Percentiles rank a stretch among this genome's conserved stretches.
phyloP scores from a whole-genome alignment of 53 echinoderm and acorn worm genomes.

The Stichopus horrens region DNA sequence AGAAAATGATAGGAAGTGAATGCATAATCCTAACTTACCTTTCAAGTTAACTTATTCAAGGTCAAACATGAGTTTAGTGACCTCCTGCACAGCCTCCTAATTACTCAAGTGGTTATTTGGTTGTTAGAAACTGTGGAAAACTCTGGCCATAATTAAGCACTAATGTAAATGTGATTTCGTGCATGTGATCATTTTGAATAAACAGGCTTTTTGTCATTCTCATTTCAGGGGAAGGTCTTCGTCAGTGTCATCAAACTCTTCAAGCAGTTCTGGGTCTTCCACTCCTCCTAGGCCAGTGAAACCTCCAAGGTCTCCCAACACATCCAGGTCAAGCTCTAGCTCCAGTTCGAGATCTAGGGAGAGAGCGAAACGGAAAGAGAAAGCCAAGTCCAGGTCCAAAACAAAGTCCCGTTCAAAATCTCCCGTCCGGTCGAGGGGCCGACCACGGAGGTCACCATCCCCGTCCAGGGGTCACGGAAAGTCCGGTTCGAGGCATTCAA shows the following conservation, averaged over 20 bases:
- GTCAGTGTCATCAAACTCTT: slow-evolving; percentile 51
- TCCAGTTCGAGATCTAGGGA: slow-evolving; percentile 17
- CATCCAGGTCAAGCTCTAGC: slow-evolving; percentile 50
- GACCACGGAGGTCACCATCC: slow-evolving; percentile 50
- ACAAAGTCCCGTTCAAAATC: slow-evolving; percentile 34
- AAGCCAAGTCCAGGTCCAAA: slow-evolving; percentile 7
- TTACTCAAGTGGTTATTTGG: too few species aligned
- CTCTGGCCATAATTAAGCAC: too few species aligned
- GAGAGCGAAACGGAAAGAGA: not conserved
- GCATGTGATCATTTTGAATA: not conserved
- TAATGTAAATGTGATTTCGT: too few species aligned
- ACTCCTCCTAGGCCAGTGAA: slow-evolving; percentile 31
- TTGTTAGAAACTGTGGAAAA: too few species aligned
- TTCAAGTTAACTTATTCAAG: too few species aligned
- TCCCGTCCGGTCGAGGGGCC: slow-evolving; percentile 9
- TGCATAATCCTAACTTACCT: too few species aligned
- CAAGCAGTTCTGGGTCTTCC: slow-evolving; percentile 40
- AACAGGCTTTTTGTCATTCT: not conserved
- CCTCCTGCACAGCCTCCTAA: too few species aligned
- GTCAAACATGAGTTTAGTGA: too few species aligned
- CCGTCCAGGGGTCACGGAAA: slow-evolving; percentile 41
- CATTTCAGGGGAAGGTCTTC: slow-evolving; percentile 37
- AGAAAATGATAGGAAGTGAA: too few species aligned
- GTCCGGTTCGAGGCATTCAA: slow-evolving; percentile 28
- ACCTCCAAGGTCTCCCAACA: slow-evolving; percentile 41